phyloP scores from a whole-genome alignment of 2,888 invertebrate genomes.

The Cenopis cana region DNA sequence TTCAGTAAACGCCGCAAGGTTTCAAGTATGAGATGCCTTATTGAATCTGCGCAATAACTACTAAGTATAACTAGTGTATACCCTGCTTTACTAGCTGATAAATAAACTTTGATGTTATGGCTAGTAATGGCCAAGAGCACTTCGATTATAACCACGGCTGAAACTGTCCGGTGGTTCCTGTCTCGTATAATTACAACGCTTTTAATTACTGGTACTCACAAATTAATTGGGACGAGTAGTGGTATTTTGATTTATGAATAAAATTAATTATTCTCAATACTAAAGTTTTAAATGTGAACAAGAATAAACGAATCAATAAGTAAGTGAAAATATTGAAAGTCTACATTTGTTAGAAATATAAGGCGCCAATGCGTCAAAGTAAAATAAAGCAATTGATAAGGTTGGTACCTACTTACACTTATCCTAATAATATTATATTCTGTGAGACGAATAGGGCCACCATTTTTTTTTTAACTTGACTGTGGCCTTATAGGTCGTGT shows the following conservation, averaged over 20 bases:
- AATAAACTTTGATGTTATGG: slow-evolving; percentile 23
- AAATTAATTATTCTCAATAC: no score
- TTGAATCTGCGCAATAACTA: not conserved
- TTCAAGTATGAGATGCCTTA: not conserved
- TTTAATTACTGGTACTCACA: not conserved
- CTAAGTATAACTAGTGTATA: not conserved
- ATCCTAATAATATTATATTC: no score
- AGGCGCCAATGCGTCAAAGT: no score
- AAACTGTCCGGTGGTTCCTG: not conserved
- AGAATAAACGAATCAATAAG: no score
- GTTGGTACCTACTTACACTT: no score
- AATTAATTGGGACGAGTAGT: not conserved
- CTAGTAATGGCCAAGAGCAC: slow-evolving; percentile 21
- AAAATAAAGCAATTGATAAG: no score
- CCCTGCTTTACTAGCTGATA: slow-evolving; percentile 4
- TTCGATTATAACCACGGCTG: not conserved
- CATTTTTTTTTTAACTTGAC: no score
- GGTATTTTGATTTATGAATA: not conserved
- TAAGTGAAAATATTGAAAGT: no score
- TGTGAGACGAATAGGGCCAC: no score
- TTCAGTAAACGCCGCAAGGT: not conserved
- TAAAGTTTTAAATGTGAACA: no score
- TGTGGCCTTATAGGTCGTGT: no score
- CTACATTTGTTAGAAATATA: no score
- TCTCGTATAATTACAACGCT: not conserved